Percentiles rank a stretch among this genome's conserved stretches.
These are phyloP conservation scores for Calephelis perditalis DNA, from an alignment of 2,888 invertebrate genomes.

Conservation along the genomic window DNA sequence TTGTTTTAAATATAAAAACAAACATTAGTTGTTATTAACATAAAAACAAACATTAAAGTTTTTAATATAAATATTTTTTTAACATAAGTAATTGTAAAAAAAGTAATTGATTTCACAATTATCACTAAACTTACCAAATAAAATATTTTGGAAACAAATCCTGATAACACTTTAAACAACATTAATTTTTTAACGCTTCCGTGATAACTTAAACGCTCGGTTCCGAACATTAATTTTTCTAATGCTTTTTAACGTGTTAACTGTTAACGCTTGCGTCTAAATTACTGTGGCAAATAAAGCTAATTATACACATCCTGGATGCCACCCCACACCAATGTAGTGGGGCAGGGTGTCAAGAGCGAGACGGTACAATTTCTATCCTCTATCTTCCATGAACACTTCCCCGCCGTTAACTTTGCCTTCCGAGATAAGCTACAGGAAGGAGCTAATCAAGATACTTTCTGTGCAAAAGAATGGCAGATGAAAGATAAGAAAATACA, in stretches of 20 bases:
- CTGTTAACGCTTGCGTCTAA: conserved; percentile 28
- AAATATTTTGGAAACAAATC: conserved; percentile 1
- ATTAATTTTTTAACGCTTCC: too few species aligned
- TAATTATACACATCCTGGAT: conserved; percentile 31
- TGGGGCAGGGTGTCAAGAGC: conserved; percentile 33
- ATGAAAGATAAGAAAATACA: too few species aligned
- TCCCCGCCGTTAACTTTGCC: conserved; percentile 21
- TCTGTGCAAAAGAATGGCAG: too few species aligned
- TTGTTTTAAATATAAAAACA: too few species aligned
- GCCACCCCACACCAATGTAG: conserved; percentile 30
- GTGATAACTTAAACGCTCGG: too few species aligned
- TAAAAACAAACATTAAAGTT: too few species aligned
- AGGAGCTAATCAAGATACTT: conserved; percentile 14
- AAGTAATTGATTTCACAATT: too few species aligned
- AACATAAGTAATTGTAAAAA: too few species aligned
- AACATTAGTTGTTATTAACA: too few species aligned
- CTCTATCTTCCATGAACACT: conserved; percentile 11
- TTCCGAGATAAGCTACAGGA: conserved; percentile 16
- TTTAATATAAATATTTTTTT: too few species aligned
- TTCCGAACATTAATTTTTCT: background rate
- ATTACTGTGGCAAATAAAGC: conserved; percentile 34
- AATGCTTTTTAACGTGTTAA: conserved; percentile 19
- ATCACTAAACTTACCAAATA: background rate
- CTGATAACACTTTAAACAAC: background rate
- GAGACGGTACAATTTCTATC: conserved; percentile 27